Evolutionary conservation across 2,113 vertebrate species (phyloP).

Genomic region (Thryonomys swinderianus): DNA sequence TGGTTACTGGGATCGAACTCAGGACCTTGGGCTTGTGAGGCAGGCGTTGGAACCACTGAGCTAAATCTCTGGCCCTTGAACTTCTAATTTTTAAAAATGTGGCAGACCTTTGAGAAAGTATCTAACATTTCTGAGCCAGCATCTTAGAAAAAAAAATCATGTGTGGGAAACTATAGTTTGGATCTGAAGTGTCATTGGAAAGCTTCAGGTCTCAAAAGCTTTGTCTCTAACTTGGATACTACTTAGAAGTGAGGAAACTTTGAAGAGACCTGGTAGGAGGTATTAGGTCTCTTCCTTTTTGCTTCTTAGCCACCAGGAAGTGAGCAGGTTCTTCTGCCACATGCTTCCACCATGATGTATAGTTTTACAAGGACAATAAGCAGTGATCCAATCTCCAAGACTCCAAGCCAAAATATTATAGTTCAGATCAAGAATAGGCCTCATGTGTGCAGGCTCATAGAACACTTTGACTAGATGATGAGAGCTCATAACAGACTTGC

Average conservation of each 20-base stretch:
- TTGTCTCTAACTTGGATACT: not conserved
- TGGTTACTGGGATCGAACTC: too few species aligned
- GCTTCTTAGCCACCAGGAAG: not conserved
- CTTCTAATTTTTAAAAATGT: constrained; percentile 11
- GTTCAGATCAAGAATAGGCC: not conserved
- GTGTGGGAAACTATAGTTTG: not conserved
- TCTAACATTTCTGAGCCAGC: not conserved
- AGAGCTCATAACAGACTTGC: not conserved
- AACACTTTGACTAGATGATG: not conserved
- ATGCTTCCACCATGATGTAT: not conserved
- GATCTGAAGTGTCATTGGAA: not conserved
- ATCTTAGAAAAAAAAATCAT: not conserved
- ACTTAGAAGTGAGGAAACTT: not conserved
- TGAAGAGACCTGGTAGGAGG: too few species aligned
- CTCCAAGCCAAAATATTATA: not conserved
- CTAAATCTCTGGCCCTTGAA: too few species aligned
- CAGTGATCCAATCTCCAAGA: not conserved
- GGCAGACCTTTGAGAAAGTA: not conserved
- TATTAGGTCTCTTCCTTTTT: not conserved
- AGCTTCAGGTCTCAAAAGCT: not conserved
- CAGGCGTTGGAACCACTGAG: too few species aligned
- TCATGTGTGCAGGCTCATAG: not conserved
- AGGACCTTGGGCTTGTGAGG: too few species aligned
- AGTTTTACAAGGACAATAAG: not conserved
- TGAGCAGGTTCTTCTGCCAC: not conserved